phyloP scores from a whole-genome alignment of 1,140 invertebrate species.

The Lasaia peninsularis region DNA sequence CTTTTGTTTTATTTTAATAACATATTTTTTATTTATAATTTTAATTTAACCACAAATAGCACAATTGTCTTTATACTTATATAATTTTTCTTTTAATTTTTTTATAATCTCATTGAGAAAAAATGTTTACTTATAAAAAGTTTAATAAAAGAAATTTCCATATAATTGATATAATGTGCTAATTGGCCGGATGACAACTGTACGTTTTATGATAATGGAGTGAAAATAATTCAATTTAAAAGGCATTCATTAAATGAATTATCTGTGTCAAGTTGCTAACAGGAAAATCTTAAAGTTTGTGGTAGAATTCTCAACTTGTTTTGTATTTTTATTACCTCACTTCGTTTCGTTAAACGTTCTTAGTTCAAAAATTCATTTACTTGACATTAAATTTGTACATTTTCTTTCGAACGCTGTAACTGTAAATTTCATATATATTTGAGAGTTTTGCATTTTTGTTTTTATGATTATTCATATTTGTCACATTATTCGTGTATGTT shows the following conservation, averaged over 20 bases:
- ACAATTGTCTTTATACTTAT: too few species aligned
- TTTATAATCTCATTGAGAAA: background rate
- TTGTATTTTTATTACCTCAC: slow-evolving; percentile 30
- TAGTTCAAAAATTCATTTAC: slow-evolving; percentile 6
- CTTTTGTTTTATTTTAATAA: too few species aligned
- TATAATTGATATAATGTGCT: slow-evolving; percentile 31
- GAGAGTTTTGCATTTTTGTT: slow-evolving; percentile 15
- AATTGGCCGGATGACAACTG: slow-evolving; percentile 34
- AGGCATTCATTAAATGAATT: slow-evolving; percentile 49
- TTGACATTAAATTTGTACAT: background rate
- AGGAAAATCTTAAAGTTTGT: slow-evolving; percentile 36
- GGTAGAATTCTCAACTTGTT: slow-evolving; percentile 36
- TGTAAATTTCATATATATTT: background rate
- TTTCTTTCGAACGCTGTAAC: background rate
- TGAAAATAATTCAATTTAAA: slow-evolving; percentile 41
- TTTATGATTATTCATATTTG: slow-evolving; percentile 14
- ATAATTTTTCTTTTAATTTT: background rate
- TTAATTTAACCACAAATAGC: too few species aligned
- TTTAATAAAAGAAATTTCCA: slow-evolving; percentile 11
- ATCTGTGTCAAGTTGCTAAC: slow-evolving; percentile 34
- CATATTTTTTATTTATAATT: too few species aligned
- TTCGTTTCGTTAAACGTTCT: slow-evolving; percentile 20
- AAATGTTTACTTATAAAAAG: background rate
- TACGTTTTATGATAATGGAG: slow-evolving; percentile 45
- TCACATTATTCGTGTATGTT: slow-evolving; percentile 21